phyloP scores from a whole-genome alignment of 2,888 invertebrate genomes.

The Odontomyia ornata region DNA sequence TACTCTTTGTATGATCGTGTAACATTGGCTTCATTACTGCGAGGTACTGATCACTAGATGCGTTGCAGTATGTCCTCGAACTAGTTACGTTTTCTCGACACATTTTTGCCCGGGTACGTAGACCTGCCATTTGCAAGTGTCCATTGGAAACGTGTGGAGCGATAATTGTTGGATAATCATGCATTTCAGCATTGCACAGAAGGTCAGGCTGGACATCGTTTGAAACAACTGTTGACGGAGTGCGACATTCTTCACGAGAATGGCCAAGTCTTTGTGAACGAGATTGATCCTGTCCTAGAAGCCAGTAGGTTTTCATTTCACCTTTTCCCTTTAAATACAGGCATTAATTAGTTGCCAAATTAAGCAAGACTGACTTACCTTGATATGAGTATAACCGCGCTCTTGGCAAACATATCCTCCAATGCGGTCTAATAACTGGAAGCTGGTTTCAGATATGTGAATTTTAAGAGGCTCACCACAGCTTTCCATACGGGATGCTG shows the following conservation, averaged over 20 bases:
- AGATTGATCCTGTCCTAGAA: conserved; percentile 68
- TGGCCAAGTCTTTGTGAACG: conserved; percentile 46
- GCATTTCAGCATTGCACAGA: conserved; percentile 57
- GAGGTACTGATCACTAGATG: conserved; percentile 27
- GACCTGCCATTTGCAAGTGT: background rate
- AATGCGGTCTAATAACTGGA: conserved; percentile 71
- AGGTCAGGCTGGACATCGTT: conserved; percentile 59
- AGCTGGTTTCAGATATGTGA: conserved; percentile 79
- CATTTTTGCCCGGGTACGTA: background rate
- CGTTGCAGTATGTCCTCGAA: background rate
- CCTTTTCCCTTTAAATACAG: conserved; percentile 77
- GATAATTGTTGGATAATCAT: conserved; percentile 41
- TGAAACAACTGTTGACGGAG: background rate
- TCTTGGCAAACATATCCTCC: conserved; percentile 79
- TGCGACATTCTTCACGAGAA: background rate
- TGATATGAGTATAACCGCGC: conserved; percentile 76
- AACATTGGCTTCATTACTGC: background rate
- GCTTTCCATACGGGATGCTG: conserved; percentile 83
- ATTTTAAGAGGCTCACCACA: conserved; percentile 78
- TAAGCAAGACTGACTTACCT: conserved; percentile 65
- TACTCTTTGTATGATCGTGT: conserved; percentile 34
- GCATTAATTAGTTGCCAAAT: background rate
- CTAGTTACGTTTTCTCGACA: background rate
- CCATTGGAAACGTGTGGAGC: background rate
- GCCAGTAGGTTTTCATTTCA: conserved; percentile 79